Base-by-base conservation (phyloP, 2,888 invertebrate genomes). In the Sceliomorpha sp. region DNA sequence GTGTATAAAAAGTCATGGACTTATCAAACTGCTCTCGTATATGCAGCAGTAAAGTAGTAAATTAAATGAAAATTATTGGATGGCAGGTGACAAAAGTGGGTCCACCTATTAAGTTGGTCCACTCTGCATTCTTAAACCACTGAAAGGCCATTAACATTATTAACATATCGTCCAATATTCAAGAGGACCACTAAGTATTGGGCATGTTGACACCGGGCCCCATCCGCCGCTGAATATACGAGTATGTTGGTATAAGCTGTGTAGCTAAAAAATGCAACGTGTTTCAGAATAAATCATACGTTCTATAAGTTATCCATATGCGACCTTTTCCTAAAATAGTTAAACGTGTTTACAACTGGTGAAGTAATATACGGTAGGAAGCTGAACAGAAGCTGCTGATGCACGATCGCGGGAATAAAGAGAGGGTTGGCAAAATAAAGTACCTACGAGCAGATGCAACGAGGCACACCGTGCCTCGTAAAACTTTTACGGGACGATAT, bases 401-500 rank as follows among this genome's bases (percentile, higher is more conserved):
- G 72, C 63, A 73, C 69, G 71, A 58, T 59, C 69, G 55, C 67
- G 66, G 60, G 72, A 75, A 76, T 73, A 75, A 74, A 74, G 70
- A 72, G 68, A 69, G 51, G 58, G 51, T 42, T 59, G 74, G 59
- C 56, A 68, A 73, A 71, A 76, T 75, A 77, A 74, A 81, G 75
- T 70, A 69, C 56, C 69, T 62, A 74, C 71, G 72, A 80, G 74
- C 75, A 78, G 80, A 79, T 81, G 81, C 79, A 81, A 76, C 77
- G 77, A 76, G 75, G 72, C 76, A 73, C 75, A 70, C 62, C 67
- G 72, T 70, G 66, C 68, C 70, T 80, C 82, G 77, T 83, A 81
- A 82, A 83, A 83, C 77, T 81, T 83, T 82, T 80, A 83, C 75
- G 75, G 73, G 71, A 59, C 75, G 73, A 74, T 78, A 69, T 62